Percentiles rank a stretch among this genome's conserved stretches.
Evolutionary conservation across 2,113 vertebrate species (phyloP).

Genomic region (Emydocephalus ijimae): DNA sequence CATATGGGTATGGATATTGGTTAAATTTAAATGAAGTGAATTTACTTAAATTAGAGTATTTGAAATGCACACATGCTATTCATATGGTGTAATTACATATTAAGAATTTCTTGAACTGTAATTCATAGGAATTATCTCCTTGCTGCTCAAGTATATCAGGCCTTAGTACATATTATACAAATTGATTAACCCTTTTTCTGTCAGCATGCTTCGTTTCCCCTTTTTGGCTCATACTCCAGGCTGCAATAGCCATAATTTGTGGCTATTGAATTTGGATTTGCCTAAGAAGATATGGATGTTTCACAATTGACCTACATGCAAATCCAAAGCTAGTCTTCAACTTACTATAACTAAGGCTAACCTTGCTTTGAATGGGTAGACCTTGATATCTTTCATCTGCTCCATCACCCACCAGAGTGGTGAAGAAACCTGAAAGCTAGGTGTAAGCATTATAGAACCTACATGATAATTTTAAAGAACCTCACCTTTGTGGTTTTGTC

Average conservation of each 20-base stretch:
- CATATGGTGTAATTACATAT: background rate
- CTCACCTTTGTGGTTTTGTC: background rate
- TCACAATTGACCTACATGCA: background rate
- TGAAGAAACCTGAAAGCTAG: background rate
- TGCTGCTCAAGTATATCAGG: background rate
- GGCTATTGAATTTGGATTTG: background rate
- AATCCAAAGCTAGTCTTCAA: background rate
- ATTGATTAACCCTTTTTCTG: background rate
- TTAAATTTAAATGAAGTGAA: background rate
- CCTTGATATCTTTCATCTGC: background rate
- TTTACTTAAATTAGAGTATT: background rate
- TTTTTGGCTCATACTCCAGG: background rate
- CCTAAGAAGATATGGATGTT: background rate
- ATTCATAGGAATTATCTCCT: background rate
- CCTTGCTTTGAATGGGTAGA: background rate
- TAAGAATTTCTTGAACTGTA: background rate
- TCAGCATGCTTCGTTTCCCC: background rate
- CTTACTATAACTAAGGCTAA: background rate
- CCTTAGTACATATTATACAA: background rate
- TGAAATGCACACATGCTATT: background rate
- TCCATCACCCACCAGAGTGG: background rate
- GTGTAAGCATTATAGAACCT: background rate
- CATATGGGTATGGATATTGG: background rate
- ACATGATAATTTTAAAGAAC: background rate
- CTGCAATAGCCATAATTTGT: background rate